phyloP scores from a whole-genome alignment of 1,140 invertebrate genomes.

The Hyphantria cunea region DNA sequence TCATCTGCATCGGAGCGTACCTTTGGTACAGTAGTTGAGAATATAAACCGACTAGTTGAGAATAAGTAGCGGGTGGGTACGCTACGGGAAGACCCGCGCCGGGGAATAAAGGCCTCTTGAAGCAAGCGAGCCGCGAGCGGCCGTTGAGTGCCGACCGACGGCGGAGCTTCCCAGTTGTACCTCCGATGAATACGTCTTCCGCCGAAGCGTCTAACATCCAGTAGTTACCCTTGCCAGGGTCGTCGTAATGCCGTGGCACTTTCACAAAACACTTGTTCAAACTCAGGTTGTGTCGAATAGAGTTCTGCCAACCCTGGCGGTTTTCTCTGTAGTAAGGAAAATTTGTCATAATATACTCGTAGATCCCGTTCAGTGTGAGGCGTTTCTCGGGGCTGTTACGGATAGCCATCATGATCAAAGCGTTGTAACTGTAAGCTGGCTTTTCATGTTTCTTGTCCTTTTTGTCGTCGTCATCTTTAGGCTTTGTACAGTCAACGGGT shows the following conservation, averaged over 20 bases:
- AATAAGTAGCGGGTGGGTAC: conserved; percentile 78
- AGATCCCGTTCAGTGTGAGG: conserved; percentile 98
- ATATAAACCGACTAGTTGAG: conserved; percentile 73
- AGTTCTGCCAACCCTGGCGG: conserved; percentile 99
- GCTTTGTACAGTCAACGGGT: conserved; percentile 85
- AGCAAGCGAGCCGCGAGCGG: conserved; percentile 91
- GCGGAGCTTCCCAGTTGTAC: conserved; percentile 96
- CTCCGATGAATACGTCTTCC: conserved; percentile 98
- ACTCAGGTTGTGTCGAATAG: conserved; percentile 98
- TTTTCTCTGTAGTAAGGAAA: conserved; percentile 99
- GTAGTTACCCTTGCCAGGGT: conserved; percentile 97
- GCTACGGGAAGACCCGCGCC: conserved; percentile 73
- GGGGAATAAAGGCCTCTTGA: conserved; percentile 87
- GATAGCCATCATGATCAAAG: conserved; percentile 99
- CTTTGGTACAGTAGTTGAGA: conserved; percentile 79
- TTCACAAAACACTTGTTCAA: conserved; percentile 99
- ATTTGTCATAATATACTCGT: conserved; percentile 99
- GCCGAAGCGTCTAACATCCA: conserved; percentile 97
- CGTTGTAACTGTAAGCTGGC: conserved; percentile 99
- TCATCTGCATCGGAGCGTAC: conserved; percentile 72
- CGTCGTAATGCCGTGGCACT: conserved; percentile 96
- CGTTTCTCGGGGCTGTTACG: conserved; percentile 96
- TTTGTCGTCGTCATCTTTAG: conserved; percentile 65
- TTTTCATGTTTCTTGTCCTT: conserved; percentile 91
- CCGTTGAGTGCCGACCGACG: conserved; percentile 93